Evolutionary conservation across 2,888 invertebrate genomes (phyloP).

Genomic region (Leptopilina myrica): DNA sequence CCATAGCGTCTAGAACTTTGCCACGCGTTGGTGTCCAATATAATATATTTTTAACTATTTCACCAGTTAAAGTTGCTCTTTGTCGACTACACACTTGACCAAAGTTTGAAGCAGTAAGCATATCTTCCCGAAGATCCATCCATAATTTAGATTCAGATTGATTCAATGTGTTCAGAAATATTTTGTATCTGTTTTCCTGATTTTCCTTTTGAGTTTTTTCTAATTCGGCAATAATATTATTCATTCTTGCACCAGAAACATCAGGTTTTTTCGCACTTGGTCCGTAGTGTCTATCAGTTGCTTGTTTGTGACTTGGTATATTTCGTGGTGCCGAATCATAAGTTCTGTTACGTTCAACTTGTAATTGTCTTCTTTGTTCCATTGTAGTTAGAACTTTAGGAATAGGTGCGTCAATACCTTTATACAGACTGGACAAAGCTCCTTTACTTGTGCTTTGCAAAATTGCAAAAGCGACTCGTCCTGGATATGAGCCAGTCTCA

Average conservation of each 20-base stretch:
- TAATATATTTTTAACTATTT: not conserved
- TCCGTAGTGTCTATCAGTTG: constrained; percentile 38
- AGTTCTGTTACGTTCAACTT: not conserved
- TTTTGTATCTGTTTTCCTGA: constrained; percentile 44
- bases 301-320: not conserved
- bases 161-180: constrained; percentile 44
- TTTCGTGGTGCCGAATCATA: not conserved
- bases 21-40: not conserved
- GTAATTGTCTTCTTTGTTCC: constrained; percentile 21
- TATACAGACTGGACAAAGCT: constrained; percentile 20
- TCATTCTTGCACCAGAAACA: not conserved
- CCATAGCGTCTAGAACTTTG: constrained; percentile 17
- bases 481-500: constrained; percentile 20
- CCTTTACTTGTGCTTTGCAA: constrained; percentile 39
- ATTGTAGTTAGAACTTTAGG: not conserved
- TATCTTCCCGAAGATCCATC: constrained; percentile 42
- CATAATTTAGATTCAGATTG: constrained; percentile 47
- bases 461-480: constrained; percentile 22
- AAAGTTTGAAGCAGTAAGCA: constrained; percentile 56
- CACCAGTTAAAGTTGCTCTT: not conserved
- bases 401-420: constrained; percentile 8
- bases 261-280: constrained; percentile 18
- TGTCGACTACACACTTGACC: constrained; percentile 21
- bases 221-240: not conserved
- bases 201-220: constrained; percentile 39